Evolutionary conservation across 2,797 vertebrate genomes (phyloP).

Genomic region (Myiothlypis coronata): DNA sequence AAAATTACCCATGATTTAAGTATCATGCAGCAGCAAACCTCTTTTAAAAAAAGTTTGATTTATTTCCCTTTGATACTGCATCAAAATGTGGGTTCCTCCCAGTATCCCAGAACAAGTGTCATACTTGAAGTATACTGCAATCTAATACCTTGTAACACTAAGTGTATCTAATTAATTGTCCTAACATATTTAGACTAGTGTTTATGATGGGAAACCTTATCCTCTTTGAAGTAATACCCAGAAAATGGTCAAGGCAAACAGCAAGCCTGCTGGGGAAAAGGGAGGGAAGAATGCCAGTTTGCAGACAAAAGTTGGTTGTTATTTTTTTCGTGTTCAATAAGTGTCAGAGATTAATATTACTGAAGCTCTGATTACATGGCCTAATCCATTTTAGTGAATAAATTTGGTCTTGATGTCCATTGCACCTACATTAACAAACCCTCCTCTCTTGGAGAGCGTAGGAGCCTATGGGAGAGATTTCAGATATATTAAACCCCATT

Average conservation of each 20-base stretch:
- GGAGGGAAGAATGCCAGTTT: constrained; percentile 68
- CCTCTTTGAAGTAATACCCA: constrained; percentile 83
- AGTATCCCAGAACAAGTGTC: constrained; percentile 63
- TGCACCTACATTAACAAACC: constrained; percentile 77
- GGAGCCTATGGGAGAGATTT: constrained; percentile 76
- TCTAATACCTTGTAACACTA: constrained; percentile 82
- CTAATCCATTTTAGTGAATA: constrained; percentile 84
- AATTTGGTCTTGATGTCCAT: constrained; percentile 78
- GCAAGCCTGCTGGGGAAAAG: constrained; percentile 58
- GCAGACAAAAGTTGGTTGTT: constrained; percentile 70
- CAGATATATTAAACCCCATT: constrained; percentile 90
- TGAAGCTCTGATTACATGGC: constrained; percentile 80
- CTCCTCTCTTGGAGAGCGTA: constrained; percentile 65
- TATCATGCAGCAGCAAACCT: background rate
- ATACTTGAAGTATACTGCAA: constrained; percentile 79
- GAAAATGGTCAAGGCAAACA: constrained; percentile 73
- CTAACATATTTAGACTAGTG: constrained; percentile 77
- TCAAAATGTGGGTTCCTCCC: constrained; percentile 33
- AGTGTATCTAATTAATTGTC: constrained; percentile 88
- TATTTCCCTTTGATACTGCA: constrained; percentile 44
- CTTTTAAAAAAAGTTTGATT: constrained; percentile 18
- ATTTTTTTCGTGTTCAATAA: constrained; percentile 69
- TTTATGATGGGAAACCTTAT: constrained; percentile 76
- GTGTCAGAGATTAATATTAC: constrained; percentile 83
- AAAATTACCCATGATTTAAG: constrained; percentile 60